These are phyloP conservation scores for Strix aluco DNA, from an alignment of 2,113 vertebrate species.

Conservation along the genomic window DNA sequence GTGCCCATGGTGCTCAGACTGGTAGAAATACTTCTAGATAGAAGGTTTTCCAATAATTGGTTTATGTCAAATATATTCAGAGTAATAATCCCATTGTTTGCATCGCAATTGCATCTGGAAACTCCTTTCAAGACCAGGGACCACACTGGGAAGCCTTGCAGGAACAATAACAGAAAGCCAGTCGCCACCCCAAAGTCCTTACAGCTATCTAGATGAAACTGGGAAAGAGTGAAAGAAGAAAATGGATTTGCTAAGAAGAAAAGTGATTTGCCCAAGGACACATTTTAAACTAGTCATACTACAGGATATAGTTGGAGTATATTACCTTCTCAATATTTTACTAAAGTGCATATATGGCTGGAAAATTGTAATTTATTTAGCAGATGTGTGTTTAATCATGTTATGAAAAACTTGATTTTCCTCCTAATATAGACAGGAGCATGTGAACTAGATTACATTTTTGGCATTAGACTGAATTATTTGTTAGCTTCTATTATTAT, in stretches of 20 bases:
- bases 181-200: not conserved
- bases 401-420: not conserved
- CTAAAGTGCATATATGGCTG: not conserved
- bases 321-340: not conserved
- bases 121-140: conserved; percentile 4
- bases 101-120: not conserved
- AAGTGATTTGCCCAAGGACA: not conserved
- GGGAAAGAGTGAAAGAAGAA: not conserved
- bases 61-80: not conserved
- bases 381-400: not conserved
- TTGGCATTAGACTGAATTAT: not conserved
- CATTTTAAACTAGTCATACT: not conserved
- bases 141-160: conserved; percentile 7
- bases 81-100: not conserved
- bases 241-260: not conserved
- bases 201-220: not conserved
- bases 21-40: not conserved
- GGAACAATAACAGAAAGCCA: not conserved
- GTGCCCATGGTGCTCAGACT: not conserved
- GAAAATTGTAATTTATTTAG: not conserved
- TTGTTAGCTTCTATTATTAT: not conserved
- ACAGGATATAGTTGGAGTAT: not conserved
- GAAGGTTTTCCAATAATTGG: not conserved
- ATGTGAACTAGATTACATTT: not conserved
- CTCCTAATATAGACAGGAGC: not conserved